phyloP scores from a whole-genome alignment of 2,113 vertebrate species.

The Lontra canadensis region DNA sequence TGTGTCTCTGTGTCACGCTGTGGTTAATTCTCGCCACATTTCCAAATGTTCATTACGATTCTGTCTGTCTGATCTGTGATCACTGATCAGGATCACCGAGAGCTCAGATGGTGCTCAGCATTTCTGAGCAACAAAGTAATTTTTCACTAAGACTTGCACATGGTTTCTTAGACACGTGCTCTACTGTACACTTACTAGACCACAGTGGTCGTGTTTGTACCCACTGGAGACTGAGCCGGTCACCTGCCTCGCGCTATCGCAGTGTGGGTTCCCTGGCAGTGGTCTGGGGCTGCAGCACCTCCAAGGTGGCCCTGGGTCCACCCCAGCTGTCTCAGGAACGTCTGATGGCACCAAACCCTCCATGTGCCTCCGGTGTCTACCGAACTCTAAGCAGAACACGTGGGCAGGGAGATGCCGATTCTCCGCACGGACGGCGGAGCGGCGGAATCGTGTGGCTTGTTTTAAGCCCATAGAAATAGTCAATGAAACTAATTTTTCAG shows the following conservation, averaged over 20 bases:
- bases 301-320: not conserved
- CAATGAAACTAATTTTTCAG: not conserved
- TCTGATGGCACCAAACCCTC: accelerated
- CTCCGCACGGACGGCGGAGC: not conserved
- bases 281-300: not conserved
- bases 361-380: accelerated
- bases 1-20: not conserved
- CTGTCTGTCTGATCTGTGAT: not conserved
- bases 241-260: too few species aligned
- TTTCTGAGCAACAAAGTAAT: not conserved
- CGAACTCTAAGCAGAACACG: accelerated
- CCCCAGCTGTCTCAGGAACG: accelerated
- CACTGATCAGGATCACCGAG: not conserved
- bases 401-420: too few species aligned
- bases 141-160: not conserved
- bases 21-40: not conserved
- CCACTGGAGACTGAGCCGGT: too few species aligned
- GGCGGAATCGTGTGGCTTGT: too few species aligned
- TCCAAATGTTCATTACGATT: not conserved
- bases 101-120: not conserved
- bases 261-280: too few species aligned
- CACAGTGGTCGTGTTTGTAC: too few species aligned
- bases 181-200: too few species aligned
- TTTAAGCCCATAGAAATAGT: not conserved
- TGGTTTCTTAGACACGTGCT: too few species aligned